Evolutionary conservation across 1,140 invertebrate genomes (phyloP), one percentile per base, ranked within the genome.

Genomic region (Aphaenogaster floridana): DNA sequence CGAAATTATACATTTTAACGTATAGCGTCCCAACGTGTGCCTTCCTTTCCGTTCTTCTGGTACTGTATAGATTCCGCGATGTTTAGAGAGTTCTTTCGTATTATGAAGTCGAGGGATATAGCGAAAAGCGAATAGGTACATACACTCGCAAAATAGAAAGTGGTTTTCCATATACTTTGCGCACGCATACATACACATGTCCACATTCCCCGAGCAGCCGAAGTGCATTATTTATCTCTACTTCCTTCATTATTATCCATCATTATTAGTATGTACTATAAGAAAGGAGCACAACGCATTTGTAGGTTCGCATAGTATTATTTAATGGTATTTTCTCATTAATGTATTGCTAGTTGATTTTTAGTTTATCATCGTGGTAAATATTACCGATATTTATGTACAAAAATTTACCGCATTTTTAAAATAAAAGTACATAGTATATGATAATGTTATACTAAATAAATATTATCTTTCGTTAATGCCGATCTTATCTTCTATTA

Each of bases 361-460:
- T 13, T 28, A 69, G 21, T 69, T 64, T 59, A 86, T 34, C 17
- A 57, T 69, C 50, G 15, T 77, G 74, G 17, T 74, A 54, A 69
- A 90, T 76, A 77, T 57, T 90, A 90, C 78, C 61, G n/a, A 86
- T 86, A 90, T 88, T 91, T 90, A 91, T 91, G 89, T 91, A 91
- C 90, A 91, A 91, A 91, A 69, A 79, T 68, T 45, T 74, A 81
- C 78, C 63, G 63, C 72, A 90, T 90, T 90, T 91, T 74, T 64
- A 54, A 86, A 87, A 88, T 88, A 91, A 86, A 86, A 69, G 66
- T 69, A 52, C 78, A 74, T 68, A 71, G 36, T 88, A 86, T 88
- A 90, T 88, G 45, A 90, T 74, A 86, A 90, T 90, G 86, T 90
- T 90, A 90, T 77, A 50, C n/a, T 11, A 45, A 90, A 88, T 88